Conservation (phyloP, 2,888 invertebrate genomes). For the Chironomus tentans region DNA sequence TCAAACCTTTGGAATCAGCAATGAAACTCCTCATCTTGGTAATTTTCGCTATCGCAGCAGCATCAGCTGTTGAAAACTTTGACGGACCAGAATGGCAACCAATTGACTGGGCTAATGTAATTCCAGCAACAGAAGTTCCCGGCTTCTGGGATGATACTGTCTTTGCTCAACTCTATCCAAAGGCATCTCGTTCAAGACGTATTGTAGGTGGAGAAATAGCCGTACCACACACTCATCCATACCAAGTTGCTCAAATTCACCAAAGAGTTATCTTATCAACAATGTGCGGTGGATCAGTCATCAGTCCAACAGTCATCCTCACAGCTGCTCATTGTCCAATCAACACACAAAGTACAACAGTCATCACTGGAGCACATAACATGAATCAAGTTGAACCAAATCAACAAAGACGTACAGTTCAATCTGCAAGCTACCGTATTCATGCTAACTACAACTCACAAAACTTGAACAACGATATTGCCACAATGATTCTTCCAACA, state of each 20-base stretch:
- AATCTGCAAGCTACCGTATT: background rate
- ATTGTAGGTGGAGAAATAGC: constrained; percentile 29
- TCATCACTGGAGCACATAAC: background rate
- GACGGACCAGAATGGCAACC: too few species aligned
- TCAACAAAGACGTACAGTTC: background rate
- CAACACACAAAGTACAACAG: background rate
- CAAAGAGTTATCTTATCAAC: background rate
- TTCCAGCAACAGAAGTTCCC: too few species aligned
- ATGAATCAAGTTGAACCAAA: background rate
- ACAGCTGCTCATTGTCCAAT: background rate
- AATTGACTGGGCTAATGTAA: too few species aligned
- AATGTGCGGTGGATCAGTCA: background rate
- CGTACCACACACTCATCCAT: constrained; percentile 34
- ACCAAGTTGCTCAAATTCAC: constrained; percentile 26
- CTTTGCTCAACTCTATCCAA: background rate
- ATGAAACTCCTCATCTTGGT: too few species aligned
- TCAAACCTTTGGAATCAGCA: too few species aligned
- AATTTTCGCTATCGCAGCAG: too few species aligned
- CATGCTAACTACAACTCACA: background rate
- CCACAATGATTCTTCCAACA: constrained; percentile 31
- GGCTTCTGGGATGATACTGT: background rate
- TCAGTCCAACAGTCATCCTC: background rate
- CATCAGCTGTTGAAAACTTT: too few species aligned
- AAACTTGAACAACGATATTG: background rate
- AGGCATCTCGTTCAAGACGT: background rate